phyloP scores from a whole-genome alignment of 2,888 invertebrate species.

The Drosophila rellima region DNA sequence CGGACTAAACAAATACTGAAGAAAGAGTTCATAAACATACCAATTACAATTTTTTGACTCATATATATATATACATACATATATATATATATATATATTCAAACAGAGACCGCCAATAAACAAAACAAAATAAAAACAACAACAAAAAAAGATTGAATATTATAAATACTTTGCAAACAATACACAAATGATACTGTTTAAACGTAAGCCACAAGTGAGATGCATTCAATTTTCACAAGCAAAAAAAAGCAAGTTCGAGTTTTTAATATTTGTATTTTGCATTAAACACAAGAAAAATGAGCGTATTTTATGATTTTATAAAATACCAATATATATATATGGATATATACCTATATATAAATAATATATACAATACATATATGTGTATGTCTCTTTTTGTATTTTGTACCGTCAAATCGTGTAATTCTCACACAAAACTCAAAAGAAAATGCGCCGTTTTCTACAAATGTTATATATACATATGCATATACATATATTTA shows the following conservation, averaged over 20 bases:
- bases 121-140: slow-evolving; percentile 42
- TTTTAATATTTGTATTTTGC: slow-evolving; percentile 78
- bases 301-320: slow-evolving; percentile 77
- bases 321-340: slow-evolving; percentile 60
- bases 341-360: slow-evolving; percentile 40
- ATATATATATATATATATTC: slow-evolving; percentile 45
- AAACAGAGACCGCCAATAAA: slow-evolving; percentile 72
- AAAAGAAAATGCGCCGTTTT: slow-evolving; percentile 56
- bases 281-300: slow-evolving; percentile 57
- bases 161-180: slow-evolving; percentile 45
- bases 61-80: slow-evolving; percentile 47
- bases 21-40: slow-evolving; percentile 57
- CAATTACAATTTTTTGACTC: slow-evolving; percentile 62
- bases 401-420: slow-evolving; percentile 77
- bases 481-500: slow-evolving; percentile 31
- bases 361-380: slow-evolving; percentile 62
- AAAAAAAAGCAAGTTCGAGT: slow-evolving; percentile 56
- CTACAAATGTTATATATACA: slow-evolving; percentile 57
- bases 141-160: slow-evolving; percentile 18
- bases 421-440: slow-evolving; percentile 69
- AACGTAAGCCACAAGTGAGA: slow-evolving; percentile 71
- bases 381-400: slow-evolving; percentile 73
- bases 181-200: slow-evolving; percentile 53
- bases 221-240: slow-evolving; percentile 73
- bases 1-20: slow-evolving; percentile 29